Percentiles rank a stretch among this genome's conserved stretches.
phyloP scores from a whole-genome alignment of 2,113 vertebrate genomes.

The Emberiza fucata region DNA sequence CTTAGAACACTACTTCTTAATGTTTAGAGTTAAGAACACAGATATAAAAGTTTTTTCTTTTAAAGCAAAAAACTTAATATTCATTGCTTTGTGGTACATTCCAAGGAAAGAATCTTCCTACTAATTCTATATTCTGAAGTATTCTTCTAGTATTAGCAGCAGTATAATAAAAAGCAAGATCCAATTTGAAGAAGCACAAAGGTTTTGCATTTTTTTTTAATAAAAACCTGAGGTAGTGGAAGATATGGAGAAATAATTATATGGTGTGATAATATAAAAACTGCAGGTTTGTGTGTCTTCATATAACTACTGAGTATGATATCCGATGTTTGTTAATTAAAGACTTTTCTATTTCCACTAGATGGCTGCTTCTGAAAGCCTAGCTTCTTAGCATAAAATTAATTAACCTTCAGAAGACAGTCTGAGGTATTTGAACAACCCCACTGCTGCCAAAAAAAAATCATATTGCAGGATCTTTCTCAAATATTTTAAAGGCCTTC shows the following conservation, averaged over 20 bases:
- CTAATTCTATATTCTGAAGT: background rate
- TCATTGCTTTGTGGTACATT: background rate
- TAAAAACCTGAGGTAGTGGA: background rate
- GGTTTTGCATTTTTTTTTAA: background rate
- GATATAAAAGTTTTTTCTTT: background rate
- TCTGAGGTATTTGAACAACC: background rate
- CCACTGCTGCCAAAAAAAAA: background rate
- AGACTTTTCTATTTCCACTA: constrained; percentile 32
- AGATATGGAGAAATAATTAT: constrained; percentile 5
- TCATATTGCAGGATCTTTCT: background rate
- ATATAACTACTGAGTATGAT: background rate
- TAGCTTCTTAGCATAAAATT: constrained; percentile 53
- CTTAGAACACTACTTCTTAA: background rate
- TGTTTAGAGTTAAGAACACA: background rate
- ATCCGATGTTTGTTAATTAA: constrained; percentile 42
- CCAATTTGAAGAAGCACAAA: background rate
- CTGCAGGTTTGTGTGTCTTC: constrained; percentile 1
- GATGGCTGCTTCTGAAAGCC: constrained; percentile 17
- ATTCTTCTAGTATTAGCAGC: background rate
- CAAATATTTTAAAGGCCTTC: background rate
- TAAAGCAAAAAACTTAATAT: background rate
- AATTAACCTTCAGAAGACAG: constrained; percentile 53
- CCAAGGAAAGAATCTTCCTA: background rate
- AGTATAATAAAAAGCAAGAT: constrained; percentile 22
- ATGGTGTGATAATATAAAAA: background rate